Conservation (phyloP, 2,797 vertebrate species). For the Streptopelia turtur region DNA sequence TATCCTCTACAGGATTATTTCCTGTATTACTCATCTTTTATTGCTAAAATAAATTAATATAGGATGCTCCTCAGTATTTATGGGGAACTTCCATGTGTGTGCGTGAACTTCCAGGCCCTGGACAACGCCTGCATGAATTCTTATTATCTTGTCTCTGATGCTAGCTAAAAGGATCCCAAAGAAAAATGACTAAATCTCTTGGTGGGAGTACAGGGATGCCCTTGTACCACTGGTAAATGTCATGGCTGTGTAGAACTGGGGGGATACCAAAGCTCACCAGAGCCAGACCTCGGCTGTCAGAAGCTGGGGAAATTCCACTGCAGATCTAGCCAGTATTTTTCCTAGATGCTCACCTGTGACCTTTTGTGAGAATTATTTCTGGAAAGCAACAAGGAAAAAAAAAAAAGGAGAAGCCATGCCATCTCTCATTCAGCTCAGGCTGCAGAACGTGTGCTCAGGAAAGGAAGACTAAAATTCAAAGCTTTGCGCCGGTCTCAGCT, state of each 20-base stretch:
- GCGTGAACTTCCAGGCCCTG: background rate
- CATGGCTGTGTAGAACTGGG: background rate
- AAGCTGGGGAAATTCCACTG: background rate
- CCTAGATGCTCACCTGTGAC: background rate
- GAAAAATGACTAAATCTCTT: background rate
- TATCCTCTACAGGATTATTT: conserved; percentile 24
- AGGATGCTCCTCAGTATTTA: background rate
- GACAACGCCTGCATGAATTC: accelerated
- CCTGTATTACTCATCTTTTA: background rate
- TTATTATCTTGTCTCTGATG: background rate
- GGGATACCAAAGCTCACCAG: background rate
- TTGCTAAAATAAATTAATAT: background rate
- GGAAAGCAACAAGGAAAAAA: background rate
- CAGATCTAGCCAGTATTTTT: background rate
- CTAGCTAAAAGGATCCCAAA: background rate
- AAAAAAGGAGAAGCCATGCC: background rate
- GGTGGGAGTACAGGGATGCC: background rate
- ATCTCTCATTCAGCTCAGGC: background rate
- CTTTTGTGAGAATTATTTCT: background rate
- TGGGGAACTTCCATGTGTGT: accelerated
- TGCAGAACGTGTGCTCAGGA: background rate
- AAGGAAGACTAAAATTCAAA: background rate
- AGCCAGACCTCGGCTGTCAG: background rate
- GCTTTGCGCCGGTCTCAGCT: background rate
- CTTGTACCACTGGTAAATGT: background rate